Conservation (phyloP, 2,888 invertebrate species). For the Antheraea assamensis region DNA sequence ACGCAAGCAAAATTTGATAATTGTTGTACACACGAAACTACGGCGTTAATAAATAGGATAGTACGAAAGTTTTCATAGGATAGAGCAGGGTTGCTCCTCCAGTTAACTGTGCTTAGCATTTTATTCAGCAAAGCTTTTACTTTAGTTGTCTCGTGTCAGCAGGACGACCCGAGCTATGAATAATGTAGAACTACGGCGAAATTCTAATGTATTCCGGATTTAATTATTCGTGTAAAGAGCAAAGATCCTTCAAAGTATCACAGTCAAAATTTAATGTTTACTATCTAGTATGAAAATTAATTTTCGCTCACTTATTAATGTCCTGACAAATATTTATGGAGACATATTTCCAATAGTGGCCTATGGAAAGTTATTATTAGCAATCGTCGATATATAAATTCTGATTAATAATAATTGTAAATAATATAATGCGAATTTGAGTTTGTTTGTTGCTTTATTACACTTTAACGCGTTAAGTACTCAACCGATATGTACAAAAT, state of each 20-base stretch:
- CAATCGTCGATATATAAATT: too few species aligned
- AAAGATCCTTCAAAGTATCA: conserved; percentile 37
- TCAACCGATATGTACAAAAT: too few species aligned
- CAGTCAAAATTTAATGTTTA: conserved; percentile 18
- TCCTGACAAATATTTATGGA: background rate
- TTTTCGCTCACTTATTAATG: background rate
- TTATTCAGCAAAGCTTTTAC: conserved; percentile 42
- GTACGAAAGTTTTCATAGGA: background rate
- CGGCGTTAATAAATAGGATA: background rate
- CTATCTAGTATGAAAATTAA: conserved; percentile 9
- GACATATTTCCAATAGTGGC: background rate
- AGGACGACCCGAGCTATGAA: conserved; percentile 42
- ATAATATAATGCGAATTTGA: too few species aligned
- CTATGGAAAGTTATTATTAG: too few species aligned
- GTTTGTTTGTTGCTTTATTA: too few species aligned
- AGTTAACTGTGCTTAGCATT: conserved; percentile 45
- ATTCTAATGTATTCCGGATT: conserved; percentile 51
- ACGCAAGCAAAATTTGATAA: background rate
- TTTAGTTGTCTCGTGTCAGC: conserved; percentile 40
- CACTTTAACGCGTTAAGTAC: too few species aligned
- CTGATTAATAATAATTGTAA: too few species aligned
- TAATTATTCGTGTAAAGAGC: conserved; percentile 46
- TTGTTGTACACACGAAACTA: background rate
- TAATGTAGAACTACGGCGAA: conserved; percentile 45
- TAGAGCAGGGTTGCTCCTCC: conserved; percentile 17